phyloP scores from a whole-genome alignment of 1,140 invertebrate genomes.

The Cotesia typhae region DNA sequence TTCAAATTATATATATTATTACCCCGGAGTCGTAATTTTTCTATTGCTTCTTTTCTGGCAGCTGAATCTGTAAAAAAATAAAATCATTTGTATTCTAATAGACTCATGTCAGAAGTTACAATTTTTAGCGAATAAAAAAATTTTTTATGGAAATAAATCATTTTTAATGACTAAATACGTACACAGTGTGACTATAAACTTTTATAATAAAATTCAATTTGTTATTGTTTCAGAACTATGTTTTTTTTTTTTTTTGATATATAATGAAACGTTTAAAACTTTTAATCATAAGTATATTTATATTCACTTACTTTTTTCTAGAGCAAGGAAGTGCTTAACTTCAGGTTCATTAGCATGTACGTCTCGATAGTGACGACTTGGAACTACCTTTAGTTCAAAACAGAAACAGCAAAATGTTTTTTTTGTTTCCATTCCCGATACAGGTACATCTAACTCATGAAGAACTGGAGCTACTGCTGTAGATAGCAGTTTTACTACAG shows the following conservation, averaged over 20 bases:
- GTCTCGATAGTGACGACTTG: neutral
- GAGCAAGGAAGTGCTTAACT: neutral
- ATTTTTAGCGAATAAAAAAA: neutral
- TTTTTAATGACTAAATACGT: slow-evolving; percentile 3
- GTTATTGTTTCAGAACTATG: neutral
- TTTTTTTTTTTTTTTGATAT: neutral
- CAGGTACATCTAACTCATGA: neutral
- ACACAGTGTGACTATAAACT: neutral
- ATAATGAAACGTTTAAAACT: neutral
- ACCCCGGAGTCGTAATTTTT: neutral
- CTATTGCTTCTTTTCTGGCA: neutral
- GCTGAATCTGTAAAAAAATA: neutral
- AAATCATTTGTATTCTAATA: neutral
- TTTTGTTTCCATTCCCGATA: neutral
- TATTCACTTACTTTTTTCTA: slow-evolving; percentile 10
- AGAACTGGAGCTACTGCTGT: neutral
- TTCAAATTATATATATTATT: neutral
- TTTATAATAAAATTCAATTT: neutral
- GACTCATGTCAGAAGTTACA: neutral
- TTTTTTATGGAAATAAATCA: neutral
- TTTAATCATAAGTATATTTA: slow-evolving; percentile 1
- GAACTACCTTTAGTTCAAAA: neutral
- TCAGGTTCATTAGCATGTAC: neutral
- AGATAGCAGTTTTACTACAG: neutral
- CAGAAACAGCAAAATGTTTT: slow-evolving; percentile 6